Conservation (phyloP, 2,113 vertebrate species). For the Protomyctophum bolini region DNA sequence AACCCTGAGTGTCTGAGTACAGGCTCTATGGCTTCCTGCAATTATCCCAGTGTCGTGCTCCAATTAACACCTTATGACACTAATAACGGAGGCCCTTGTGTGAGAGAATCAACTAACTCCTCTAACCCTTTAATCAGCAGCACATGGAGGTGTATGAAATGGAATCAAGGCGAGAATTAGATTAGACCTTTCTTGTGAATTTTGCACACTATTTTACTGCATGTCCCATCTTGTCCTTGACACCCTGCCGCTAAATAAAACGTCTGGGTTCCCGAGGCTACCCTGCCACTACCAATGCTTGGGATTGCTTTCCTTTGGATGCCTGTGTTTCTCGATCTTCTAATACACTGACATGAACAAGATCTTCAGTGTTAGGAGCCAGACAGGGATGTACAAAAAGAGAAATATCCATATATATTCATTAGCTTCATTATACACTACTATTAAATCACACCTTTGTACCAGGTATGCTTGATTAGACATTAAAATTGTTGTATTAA, state of each 20-base stretch:
- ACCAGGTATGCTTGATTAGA: no score
- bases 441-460: no score
- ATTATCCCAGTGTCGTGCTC: background rate
- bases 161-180: slow-evolving; percentile 46
- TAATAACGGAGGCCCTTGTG: slow-evolving; percentile 49
- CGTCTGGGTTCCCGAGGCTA: no score
- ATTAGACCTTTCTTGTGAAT: slow-evolving; percentile 37
- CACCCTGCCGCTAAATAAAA: no score
- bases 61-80: slow-evolving; percentile 34
- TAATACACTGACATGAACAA: background rate
- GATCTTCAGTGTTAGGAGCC: background rate
- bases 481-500: no score
- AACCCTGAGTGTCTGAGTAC: no score
- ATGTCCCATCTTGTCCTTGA: no score
- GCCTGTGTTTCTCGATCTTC: background rate
- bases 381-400: background rate
- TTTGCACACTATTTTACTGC: slow-evolving; percentile 11
- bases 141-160: slow-evolving; percentile 50
- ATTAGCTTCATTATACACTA: background rate
- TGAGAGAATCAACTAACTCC: slow-evolving; percentile 37
- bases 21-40: no score
- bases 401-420: background rate
- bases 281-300: no score
- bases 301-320: background rate
- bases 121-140: slow-evolving; percentile 48